Conservation (phyloP, 2,888 invertebrate genomes). For the Lycia hirtaria region DNA sequence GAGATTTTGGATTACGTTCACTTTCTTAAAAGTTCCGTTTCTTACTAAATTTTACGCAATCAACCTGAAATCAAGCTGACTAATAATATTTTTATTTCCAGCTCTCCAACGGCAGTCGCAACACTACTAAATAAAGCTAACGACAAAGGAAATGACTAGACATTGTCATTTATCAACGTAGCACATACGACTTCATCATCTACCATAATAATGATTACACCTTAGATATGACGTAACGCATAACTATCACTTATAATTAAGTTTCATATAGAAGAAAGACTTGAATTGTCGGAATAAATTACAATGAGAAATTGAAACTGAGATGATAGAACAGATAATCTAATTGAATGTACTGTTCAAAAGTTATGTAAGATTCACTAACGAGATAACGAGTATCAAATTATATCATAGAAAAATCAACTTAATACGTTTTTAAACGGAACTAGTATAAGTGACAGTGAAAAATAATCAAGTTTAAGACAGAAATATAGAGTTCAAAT, state of each 20-base stretch:
- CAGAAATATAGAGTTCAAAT: neutral
- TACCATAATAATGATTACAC: neutral
- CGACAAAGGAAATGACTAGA: constrained; percentile 45
- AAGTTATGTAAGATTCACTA: constrained; percentile 11
- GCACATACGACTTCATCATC: constrained; percentile 9
- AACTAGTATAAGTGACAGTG: neutral
- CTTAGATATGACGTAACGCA: constrained; percentile 13
- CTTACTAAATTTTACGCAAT: neutral
- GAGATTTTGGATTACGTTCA: neutral
- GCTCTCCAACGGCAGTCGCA: constrained; percentile 46
- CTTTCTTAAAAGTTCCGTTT: neutral
- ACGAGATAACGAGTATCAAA: neutral
- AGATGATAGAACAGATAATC: constrained; percentile 24
- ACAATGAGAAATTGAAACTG: constrained; percentile 24
- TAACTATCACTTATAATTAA: constrained; percentile 18
- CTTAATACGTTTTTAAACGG: neutral
- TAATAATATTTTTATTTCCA: constrained; percentile 51
- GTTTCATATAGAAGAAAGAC: constrained; percentile 13
- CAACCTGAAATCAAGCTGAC: neutral
- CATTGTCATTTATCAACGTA: constrained; percentile 31
- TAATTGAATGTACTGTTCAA: constrained; percentile 15
- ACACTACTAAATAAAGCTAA: constrained; percentile 39
- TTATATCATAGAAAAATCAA: neutral
- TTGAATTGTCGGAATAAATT: constrained; percentile 15
- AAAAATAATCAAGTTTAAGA: neutral